Conservation (phyloP, 2,888 invertebrate genomes). For the Metalampra italica region DNA sequence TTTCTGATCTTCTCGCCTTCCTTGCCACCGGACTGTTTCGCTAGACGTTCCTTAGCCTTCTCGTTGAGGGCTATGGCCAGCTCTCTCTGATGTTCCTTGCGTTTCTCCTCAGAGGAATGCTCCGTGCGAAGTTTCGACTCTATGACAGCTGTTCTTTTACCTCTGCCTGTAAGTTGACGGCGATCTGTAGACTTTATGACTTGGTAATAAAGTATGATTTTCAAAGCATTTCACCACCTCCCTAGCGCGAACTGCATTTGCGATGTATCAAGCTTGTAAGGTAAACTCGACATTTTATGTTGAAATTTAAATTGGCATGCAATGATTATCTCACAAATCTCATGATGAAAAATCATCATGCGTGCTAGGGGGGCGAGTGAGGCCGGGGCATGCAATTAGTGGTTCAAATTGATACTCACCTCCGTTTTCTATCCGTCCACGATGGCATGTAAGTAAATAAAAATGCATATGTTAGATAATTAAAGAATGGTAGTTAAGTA, state of each 20-base stretch:
- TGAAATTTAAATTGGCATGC: no score
- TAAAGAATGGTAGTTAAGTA: background rate
- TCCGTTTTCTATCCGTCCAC: conserved; percentile 67
- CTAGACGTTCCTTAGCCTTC: conserved; percentile 93
- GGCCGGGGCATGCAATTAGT: conserved; percentile 19
- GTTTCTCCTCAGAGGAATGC: conserved; percentile 97
- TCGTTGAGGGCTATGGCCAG: conserved; percentile 93
- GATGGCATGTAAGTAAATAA: conserved; percentile 71
- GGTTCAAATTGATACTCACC: conserved; percentile 50
- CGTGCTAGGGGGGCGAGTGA: background rate
- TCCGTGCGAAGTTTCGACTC: conserved; percentile 96
- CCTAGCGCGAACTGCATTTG: background rate
- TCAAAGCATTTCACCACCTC: background rate
- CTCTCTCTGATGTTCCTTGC: conserved; percentile 97
- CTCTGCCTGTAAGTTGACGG: conserved; percentile 69
- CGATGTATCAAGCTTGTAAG: no score
- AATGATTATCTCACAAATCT: no score
- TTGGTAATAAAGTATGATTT: background rate
- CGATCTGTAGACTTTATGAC: background rate
- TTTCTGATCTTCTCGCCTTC: conserved; percentile 94
- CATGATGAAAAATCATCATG: background rate
- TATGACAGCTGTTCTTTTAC: conserved; percentile 93
- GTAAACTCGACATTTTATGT: no score
- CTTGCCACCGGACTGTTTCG: conserved; percentile 91
- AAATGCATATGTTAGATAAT: conserved; percentile 30